Evolutionary conservation across 2,113 vertebrate species (phyloP).

Genomic region (Mustela lutreola): DNA sequence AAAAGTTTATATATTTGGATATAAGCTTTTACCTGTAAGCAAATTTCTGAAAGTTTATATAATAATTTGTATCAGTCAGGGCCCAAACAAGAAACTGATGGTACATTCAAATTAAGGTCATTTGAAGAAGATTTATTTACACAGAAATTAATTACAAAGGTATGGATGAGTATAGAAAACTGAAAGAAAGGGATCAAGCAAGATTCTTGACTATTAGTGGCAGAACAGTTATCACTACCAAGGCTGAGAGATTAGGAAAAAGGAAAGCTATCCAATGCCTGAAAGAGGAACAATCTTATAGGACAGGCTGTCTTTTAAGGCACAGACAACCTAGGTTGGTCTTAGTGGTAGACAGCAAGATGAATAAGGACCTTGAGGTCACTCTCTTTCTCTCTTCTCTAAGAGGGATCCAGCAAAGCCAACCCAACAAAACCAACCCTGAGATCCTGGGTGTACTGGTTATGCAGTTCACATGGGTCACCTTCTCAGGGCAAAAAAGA

Average conservation of each 20-base stretch:
- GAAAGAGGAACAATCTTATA: background rate
- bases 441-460: fast-evolving
- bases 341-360: background rate
- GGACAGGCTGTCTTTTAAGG: background rate
- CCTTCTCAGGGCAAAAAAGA: background rate
- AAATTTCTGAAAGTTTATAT: slow-evolving; percentile 48
- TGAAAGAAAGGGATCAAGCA: background rate
- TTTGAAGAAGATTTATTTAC: slow-evolving; percentile 55
- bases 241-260: background rate
- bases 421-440: background rate
- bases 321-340: background rate
- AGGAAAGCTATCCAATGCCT: background rate
- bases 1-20: background rate
- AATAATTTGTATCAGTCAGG: slow-evolving; percentile 65
- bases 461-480: background rate
- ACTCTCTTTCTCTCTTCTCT: background rate
- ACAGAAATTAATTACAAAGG: slow-evolving; percentile 61
- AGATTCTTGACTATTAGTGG: background rate
- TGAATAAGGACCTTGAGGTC: background rate
- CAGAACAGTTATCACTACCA: background rate
- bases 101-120: slow-evolving; percentile 49
- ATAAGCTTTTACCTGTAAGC: slow-evolving; percentile 29
- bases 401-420: background rate
- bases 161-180: background rate
- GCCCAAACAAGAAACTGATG: slow-evolving; percentile 70